Conservation (phyloP, 1,140 invertebrate species). For the Harlomillsia oculata region DNA sequence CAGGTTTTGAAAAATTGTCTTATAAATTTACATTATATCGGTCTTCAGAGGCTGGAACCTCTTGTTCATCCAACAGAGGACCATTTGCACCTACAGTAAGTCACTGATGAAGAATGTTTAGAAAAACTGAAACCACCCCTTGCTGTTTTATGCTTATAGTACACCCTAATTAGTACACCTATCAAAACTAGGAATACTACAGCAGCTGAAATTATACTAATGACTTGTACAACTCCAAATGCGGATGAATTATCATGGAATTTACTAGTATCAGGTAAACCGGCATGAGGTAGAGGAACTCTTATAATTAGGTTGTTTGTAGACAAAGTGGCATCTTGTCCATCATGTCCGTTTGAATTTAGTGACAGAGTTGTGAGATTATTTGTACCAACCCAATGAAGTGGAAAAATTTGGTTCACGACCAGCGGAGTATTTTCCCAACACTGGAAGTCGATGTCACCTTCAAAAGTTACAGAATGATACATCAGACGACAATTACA, state of each 20-base stretch:
- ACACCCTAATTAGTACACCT: too few relatives aligned
- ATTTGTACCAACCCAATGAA: conserved; percentile 6
- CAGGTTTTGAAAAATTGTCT: too few relatives aligned
- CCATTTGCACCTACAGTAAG: background rate
- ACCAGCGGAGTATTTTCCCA: background rate
- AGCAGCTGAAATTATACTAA: background rate
- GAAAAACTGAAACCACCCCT: background rate
- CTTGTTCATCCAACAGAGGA: background rate
- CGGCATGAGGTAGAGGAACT: too few relatives aligned
- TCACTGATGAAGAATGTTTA: background rate
- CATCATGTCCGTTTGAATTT: background rate
- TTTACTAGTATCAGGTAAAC: too few relatives aligned
- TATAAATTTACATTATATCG: too few relatives aligned
- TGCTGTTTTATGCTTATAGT: background rate
- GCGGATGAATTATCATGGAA: background rate
- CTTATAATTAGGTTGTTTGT: background rate
- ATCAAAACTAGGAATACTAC: background rate
- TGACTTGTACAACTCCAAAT: background rate
- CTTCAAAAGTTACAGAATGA: background rate
- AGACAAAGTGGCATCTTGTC: background rate
- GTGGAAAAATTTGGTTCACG: background rate
- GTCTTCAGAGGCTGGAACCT: background rate
- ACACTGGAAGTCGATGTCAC: background rate
- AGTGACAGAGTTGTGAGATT: background rate
- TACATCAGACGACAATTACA: background rate